Evolutionary conservation across 2,113 vertebrate species (phyloP).

Genomic region (Saimiri boliviensis): DNA sequence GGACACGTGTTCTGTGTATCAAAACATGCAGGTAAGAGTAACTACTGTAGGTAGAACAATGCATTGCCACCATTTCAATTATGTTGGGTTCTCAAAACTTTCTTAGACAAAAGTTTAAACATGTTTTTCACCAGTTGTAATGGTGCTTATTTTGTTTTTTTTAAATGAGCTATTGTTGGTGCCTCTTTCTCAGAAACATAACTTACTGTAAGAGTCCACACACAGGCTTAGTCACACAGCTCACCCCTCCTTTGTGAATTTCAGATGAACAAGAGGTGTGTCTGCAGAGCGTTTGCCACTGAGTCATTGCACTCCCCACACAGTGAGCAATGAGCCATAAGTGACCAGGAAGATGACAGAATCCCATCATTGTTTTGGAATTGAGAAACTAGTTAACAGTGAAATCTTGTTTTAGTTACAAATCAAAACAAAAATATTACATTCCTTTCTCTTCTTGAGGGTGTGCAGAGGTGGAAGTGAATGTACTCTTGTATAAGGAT

Average conservation of each 20-base stretch:
- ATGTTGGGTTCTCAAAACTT: background rate
- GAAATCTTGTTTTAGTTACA: constrained; percentile 39
- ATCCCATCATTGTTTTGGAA: background rate
- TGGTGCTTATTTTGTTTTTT: background rate
- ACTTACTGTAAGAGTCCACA: background rate
- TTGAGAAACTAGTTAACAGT: background rate
- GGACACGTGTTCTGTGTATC: accelerated
- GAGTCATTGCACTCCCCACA: background rate
- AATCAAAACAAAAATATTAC: background rate
- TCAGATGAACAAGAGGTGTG: background rate
- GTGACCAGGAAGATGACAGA: constrained; percentile 7
- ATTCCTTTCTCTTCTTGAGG: background rate
- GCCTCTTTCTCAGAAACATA: background rate
- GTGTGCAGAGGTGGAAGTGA: background rate
- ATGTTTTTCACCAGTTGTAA: background rate
- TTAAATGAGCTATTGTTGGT: background rate
- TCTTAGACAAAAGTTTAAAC: background rate
- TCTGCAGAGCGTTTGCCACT: background rate
- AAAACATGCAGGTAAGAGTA: background rate
- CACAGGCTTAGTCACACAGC: background rate
- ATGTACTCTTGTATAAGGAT: background rate
- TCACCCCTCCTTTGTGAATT: background rate
- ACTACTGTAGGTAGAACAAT: background rate
- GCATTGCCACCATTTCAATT: background rate
- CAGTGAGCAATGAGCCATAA: background rate